Percentiles rank a stretch among this genome's conserved stretches.
phyloP scores from a whole-genome alignment of 2,113 vertebrate species.

The Hippocampus mohnikei region DNA sequence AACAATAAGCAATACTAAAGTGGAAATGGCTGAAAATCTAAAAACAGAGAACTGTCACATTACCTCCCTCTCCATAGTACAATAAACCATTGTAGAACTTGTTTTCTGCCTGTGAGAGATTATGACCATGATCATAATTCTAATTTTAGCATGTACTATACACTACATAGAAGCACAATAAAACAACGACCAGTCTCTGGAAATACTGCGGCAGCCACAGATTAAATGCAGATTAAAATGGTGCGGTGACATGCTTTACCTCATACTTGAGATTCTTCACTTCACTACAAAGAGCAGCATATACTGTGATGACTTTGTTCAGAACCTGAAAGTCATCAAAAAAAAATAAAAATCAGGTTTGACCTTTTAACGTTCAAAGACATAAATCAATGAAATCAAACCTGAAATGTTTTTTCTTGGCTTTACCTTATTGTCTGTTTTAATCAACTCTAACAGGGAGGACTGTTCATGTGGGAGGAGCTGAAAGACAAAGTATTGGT shows the following conservation, averaged over 20 bases:
- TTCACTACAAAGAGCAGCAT: constrained; percentile 96
- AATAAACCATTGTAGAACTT: constrained; percentile 97
- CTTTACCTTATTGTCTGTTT: constrained; percentile 96
- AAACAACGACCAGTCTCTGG: background rate
- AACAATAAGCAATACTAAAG: background rate
- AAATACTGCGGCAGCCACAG: background rate
- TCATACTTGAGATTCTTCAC: constrained; percentile 97
- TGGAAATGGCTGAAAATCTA: background rate
- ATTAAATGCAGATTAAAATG: background rate
- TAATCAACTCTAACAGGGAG: constrained; percentile 91
- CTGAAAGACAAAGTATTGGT: constrained; percentile 62
- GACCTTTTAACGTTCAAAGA: background rate
- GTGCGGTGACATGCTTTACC: constrained; percentile 67
- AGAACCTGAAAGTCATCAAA: constrained; percentile 76
- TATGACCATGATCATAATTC: constrained; percentile 12
- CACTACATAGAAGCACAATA: background rate
- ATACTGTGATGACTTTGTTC: constrained; percentile 98
- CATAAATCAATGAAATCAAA: background rate
- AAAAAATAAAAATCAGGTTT: no score
- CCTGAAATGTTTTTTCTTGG: background rate
- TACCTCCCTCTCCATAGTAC: constrained; percentile 98
- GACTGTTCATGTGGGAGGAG: constrained; percentile 95
- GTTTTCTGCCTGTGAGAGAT: constrained; percentile 84
- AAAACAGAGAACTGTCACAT: constrained; percentile 28
- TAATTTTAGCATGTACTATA: background rate